Conservation (phyloP, 2,797 vertebrate species). For the Scyliorhinus canicula region DNA sequence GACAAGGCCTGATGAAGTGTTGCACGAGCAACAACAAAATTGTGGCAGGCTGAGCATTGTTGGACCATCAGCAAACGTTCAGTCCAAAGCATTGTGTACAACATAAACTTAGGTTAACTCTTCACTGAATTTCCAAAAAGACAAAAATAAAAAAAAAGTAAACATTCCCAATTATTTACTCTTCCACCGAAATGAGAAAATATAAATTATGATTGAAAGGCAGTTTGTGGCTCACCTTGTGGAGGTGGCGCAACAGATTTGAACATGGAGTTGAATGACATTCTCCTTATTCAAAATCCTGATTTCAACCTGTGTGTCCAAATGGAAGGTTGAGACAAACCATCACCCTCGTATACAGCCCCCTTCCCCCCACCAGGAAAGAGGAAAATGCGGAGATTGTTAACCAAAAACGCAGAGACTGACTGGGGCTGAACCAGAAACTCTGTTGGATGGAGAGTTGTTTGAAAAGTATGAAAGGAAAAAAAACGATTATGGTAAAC, state of each 20-base stretch:
- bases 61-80: background rate
- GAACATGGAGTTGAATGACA: too few relatives aligned
- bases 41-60: background rate
- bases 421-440: background rate
- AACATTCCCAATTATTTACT: background rate
- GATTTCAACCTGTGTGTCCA: background rate
- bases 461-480: background rate
- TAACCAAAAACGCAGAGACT: constrained; percentile 9
- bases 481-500: too few relatives aligned
- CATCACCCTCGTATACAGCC: too few relatives aligned
- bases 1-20: constrained; percentile 35
- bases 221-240: background rate
- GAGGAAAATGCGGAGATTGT: background rate
- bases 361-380: background rate
- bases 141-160: background rate
- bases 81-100: background rate
- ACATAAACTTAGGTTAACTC: background rate
- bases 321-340: background rate
- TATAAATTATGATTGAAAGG: background rate
- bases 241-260: background rate
- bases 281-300: background rate
- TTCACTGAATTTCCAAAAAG: background rate
- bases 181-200: background rate
- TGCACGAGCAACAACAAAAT: background rate
- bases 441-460: background rate